Evolutionary conservation across 2,888 invertebrate species (phyloP).

Genomic region (Furcula furcula): DNA sequence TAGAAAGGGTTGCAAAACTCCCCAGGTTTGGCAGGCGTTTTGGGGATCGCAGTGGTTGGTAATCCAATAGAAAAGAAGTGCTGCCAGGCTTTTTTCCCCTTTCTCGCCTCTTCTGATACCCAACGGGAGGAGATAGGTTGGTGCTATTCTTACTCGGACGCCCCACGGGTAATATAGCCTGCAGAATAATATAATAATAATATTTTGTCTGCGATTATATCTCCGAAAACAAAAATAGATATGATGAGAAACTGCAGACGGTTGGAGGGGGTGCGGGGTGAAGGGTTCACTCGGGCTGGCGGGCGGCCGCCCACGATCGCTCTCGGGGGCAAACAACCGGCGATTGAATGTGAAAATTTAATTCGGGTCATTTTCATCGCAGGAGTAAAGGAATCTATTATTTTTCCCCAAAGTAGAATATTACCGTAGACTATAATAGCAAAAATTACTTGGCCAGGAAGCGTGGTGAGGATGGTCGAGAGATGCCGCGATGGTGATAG

Average conservation of each 20-base stretch:
- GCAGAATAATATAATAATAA: neutral
- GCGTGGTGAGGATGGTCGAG: too few species aligned
- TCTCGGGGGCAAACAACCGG: slow-evolving; percentile 68
- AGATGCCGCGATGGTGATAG: too few species aligned
- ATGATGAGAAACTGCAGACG: slow-evolving; percentile 49
- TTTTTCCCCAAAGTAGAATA: slow-evolving; percentile 60
- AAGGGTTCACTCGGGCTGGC: slow-evolving; percentile 29
- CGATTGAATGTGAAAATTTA: slow-evolving; percentile 80
- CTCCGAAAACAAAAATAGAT: slow-evolving; percentile 45
- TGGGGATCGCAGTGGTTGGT: too few species aligned
- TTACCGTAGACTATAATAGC: slow-evolving; percentile 56
- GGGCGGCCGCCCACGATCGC: slow-evolving; percentile 52
- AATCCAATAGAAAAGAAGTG: too few species aligned
- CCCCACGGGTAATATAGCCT: too few species aligned
- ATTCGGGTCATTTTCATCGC: slow-evolving; percentile 73
- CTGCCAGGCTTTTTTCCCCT: too few species aligned
- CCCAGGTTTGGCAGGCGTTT: too few species aligned
- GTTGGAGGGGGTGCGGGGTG: slow-evolving; percentile 18
- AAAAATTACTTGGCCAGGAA: too few species aligned
- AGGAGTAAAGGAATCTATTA: slow-evolving; percentile 62
- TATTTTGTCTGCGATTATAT: slow-evolving; percentile 24
- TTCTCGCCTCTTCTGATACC: too few species aligned
- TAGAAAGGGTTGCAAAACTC: too few species aligned
- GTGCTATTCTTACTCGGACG: too few species aligned
- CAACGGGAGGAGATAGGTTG: too few species aligned